Base-by-base conservation (phyloP, 2,113 vertebrate genomes). In the Azemiops feae region DNA sequence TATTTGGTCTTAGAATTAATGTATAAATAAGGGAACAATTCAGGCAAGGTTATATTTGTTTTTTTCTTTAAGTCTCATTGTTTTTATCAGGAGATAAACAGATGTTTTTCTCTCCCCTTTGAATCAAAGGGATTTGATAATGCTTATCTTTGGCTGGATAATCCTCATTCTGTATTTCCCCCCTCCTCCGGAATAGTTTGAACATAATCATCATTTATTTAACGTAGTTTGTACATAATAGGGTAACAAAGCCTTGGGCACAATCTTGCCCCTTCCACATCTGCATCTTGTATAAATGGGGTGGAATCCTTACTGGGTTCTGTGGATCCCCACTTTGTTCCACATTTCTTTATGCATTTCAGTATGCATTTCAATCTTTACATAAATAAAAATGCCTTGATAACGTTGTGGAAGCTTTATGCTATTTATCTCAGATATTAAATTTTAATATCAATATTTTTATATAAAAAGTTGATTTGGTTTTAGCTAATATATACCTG, bases 401-500 rank as follows among this genome's bases (percentile, higher is more conserved):
- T 18, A 16, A 47, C 3, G 10, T 55, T 9, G 90, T 53, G n/a
- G 39, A 89, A 93, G 88, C 92, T 86, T 92, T 89, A 96, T 86
- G 87, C 87, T 89, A 30, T 58, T 55, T 85, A 94, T 87, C 39
- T 92, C 94, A 94, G 95, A 93, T 53, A 89, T 69, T 86, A 86
- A 88, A 85, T 74, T 95, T 95, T 52, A 90, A 96, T 88, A 34
- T 27, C 89, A 93, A 0, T 92, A 54, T 93, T 96, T 96, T 96
- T 96, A 85, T 97, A 94, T 94, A 95, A 94, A 89, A 94, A 93
- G 89, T 57, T 95, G 18, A 88, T 92, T 91, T 93, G 92, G 54
- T 96, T 96, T 95, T 92, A 92, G 88, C 10, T 92, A 92, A 95
- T 94, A 94, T 91, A 92, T 96, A 86, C 95, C 55, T 52, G 22